A percentile compares a stretch with the other conserved stretches of the same genome.
Conservation (phyloP, 1,140 invertebrate species). For the Philaenus spumarius region DNA sequence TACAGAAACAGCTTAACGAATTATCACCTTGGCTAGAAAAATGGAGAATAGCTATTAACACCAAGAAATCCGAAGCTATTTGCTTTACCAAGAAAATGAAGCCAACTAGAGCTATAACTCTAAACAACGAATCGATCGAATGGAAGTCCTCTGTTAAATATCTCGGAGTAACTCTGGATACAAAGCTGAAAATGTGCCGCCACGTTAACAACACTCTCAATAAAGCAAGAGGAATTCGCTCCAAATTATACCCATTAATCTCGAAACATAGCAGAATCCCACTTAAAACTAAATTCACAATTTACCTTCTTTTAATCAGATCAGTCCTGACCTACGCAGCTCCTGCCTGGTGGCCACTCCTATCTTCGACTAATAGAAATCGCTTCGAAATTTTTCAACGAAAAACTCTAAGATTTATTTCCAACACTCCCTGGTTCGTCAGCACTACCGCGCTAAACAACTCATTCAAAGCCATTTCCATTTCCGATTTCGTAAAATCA, state of each 20-base stretch:
- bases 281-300: background rate
- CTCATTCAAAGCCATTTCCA: too few relatives aligned
- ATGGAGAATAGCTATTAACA: constrained; percentile 6
- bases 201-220: background rate
- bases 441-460: too few relatives aligned
- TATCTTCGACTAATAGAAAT: background rate
- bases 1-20: constrained; percentile 1
- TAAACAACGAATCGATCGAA: background rate
- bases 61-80: background rate
- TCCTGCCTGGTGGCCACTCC: background rate
- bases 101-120: too few relatives aligned
- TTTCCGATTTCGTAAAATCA: too few relatives aligned
- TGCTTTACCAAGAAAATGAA: background rate
- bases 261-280: background rate
- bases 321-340: background rate
- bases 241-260: background rate
- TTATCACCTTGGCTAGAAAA: constrained; percentile 1
- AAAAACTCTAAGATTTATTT: too few relatives aligned
- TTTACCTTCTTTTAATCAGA: background rate
- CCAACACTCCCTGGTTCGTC: too few relatives aligned
- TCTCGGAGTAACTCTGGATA: background rate
- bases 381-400: too few relatives aligned
- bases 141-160: background rate
- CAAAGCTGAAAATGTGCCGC: background rate
- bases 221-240: background rate